Conservation (phyloP, 2,113 vertebrate genomes). For the Prolemur simus region DNA sequence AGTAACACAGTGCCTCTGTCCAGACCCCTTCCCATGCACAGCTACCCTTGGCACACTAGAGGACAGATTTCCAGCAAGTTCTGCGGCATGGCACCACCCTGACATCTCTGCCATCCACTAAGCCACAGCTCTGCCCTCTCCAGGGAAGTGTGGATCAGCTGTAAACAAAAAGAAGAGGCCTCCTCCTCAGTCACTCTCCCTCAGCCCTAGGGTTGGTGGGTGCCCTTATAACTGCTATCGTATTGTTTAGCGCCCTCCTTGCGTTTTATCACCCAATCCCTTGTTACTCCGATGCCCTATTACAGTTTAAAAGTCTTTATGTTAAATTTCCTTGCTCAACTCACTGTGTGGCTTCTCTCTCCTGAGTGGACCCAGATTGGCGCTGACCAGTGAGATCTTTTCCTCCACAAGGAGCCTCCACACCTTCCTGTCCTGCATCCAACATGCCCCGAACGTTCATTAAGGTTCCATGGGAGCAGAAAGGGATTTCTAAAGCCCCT, state of each 20-base stretch:
- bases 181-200: not conserved
- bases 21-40: not conserved
- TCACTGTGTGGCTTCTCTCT: not conserved
- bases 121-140: not conserved
- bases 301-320: not conserved
- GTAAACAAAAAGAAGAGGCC: too few species aligned
- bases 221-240: not conserved
- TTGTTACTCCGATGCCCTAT: not conserved
- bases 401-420: not conserved
- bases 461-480: not conserved
- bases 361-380: not conserved
- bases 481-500: not conserved
- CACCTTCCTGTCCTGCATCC: not conserved
- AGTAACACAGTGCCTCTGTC: not conserved
- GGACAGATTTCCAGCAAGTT: not conserved
- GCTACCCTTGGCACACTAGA: not conserved
- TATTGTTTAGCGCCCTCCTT: not conserved
- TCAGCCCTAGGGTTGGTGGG: fast-evolving
- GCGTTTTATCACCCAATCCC: not conserved
- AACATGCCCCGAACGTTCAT: not conserved
- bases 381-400: not conserved
- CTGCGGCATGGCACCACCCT: not conserved
- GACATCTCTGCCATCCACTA: not conserved
- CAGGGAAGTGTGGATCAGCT: not conserved
- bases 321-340: not conserved